Conservation (phyloP, 2,888 invertebrate species). For the Rhabditoides inermis region DNA sequence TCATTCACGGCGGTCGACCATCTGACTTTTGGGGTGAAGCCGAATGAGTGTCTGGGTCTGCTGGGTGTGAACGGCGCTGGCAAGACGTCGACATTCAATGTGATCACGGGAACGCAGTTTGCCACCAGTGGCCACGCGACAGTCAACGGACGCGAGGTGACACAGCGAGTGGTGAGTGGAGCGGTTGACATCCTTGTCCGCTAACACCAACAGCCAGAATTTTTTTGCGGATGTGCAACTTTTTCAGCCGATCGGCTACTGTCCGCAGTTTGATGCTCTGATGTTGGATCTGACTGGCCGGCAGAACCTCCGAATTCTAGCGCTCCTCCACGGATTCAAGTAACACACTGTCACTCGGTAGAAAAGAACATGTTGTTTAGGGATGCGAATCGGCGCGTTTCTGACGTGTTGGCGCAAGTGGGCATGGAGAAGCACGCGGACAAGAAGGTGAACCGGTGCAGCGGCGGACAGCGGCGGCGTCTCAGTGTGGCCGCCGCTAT, state of each 20-base stretch:
- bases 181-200: too few species aligned
- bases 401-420: slow-evolving; percentile 22
- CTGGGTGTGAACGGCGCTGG: slow-evolving; percentile 40
- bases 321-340: too few species aligned
- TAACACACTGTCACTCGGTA: slow-evolving; percentile 11
- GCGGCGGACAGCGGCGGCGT: slow-evolving; percentile 73
- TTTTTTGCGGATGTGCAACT: too few species aligned
- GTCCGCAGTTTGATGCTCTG: slow-evolving; percentile 45
- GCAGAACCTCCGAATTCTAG: slow-evolving; percentile 28
- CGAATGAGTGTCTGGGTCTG: slow-evolving; percentile 43
- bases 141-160: slow-evolving; percentile 25
- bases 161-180: slow-evolving; percentile 6
- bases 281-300: slow-evolving; percentile 34
- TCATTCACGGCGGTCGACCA: slow-evolving; percentile 24
- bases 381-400: slow-evolving; percentile 12
- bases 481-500: slow-evolving; percentile 72
- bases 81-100: slow-evolving; percentile 45
- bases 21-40: slow-evolving; percentile 27
- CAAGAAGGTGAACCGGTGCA: slow-evolving; percentile 23
- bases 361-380: background rate
- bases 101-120: slow-evolving; percentile 30
- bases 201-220: too few species aligned
- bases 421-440: slow-evolving; percentile 26
- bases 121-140: slow-evolving; percentile 27
- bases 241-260: slow-evolving; percentile 37